Evolutionary conservation across 2,113 vertebrate genomes (phyloP), one percentile per base, ranked within the genome.

Genomic region (Vidua chalybeata): DNA sequence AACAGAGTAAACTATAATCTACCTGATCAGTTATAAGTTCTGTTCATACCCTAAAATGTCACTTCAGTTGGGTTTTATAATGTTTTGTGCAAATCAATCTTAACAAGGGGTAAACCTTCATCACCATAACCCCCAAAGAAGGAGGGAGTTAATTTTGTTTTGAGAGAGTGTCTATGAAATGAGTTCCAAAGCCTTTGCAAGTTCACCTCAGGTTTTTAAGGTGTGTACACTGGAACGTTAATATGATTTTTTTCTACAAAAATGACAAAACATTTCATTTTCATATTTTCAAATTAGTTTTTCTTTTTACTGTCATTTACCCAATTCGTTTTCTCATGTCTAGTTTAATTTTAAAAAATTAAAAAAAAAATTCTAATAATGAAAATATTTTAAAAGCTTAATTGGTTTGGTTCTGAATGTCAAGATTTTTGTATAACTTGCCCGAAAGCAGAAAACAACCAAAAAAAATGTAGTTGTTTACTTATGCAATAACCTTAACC

Each of bases 371-470:
- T 2, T 1, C 5, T 31, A 52, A 18, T 5, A 22, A 28, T 8
- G 26, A 56, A 51, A 43, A 20, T 10, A 51, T 39, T 75, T 63
- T 4, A 20, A 78, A 81, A 54, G 8, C 1, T 31, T 59, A 63
- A 37, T 2, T 15, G 3, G 1, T 59, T 58, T 49, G 8, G 5
- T 66, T 54, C 45, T 1, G 9, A 69, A 77, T 1, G 0, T 49
- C 3, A 30, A 55, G 8, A 10, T n/a, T 28, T 31, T 49, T 51
- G 5, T 20, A 31, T n/a, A 82, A 30, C 7, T 63, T 84, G 10
- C 22, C 19, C 49, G 14, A 46, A 90, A 52, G 17, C 10, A 58
- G 10, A 13, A 49, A 61, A 15, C 3, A 77, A 7, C 12, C 6
- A 11, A 31, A 15, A 15, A 37, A 27, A 11, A 31, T 9, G 37